phyloP scores from a whole-genome alignment of 2,888 invertebrate genomes.

The Cantharis lateralis region DNA sequence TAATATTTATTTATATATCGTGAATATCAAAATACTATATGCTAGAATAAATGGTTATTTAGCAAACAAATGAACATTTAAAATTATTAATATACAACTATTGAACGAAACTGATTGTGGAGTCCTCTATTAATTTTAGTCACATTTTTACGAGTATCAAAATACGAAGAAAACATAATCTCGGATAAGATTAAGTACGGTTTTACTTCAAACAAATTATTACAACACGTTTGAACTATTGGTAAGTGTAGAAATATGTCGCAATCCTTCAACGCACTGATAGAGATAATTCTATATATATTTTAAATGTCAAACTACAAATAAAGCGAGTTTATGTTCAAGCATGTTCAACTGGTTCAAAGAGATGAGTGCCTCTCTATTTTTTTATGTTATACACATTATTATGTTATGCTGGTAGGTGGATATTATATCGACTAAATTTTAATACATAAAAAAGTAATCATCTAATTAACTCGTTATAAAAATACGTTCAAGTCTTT shows the following conservation, averaged over 20 bases:
- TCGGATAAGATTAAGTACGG: slow-evolving; percentile 19
- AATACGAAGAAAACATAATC: slow-evolving; percentile 11
- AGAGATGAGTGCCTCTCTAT: not conserved
- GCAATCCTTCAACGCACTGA: slow-evolving; percentile 31
- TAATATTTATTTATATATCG: too few relatives aligned
- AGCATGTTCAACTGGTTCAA: slow-evolving; percentile 24
- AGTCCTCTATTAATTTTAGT: not conserved
- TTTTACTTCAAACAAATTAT: slow-evolving; percentile 15
- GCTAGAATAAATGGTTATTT: not conserved
- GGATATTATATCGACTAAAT: not conserved
- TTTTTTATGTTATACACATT: not conserved
- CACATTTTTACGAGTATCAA: slow-evolving; percentile 8
- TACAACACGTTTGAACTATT: slow-evolving; percentile 24
- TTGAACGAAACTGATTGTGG: not conserved
- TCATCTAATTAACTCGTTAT: not conserved
- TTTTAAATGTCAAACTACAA: slow-evolving; percentile 34
- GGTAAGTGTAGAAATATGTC: slow-evolving; percentile 37
- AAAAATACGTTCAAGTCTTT: not conserved
- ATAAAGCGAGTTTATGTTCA: slow-evolving; percentile 26
- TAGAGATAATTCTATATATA: slow-evolving; percentile 37
- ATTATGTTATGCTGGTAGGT: not conserved
- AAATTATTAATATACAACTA: not conserved
- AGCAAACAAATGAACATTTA: not conserved
- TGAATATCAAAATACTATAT: too few relatives aligned
- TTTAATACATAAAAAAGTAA: not conserved